phyloP scores from a whole-genome alignment of 1,140 invertebrate species.

The Copidosoma floridanum region DNA sequence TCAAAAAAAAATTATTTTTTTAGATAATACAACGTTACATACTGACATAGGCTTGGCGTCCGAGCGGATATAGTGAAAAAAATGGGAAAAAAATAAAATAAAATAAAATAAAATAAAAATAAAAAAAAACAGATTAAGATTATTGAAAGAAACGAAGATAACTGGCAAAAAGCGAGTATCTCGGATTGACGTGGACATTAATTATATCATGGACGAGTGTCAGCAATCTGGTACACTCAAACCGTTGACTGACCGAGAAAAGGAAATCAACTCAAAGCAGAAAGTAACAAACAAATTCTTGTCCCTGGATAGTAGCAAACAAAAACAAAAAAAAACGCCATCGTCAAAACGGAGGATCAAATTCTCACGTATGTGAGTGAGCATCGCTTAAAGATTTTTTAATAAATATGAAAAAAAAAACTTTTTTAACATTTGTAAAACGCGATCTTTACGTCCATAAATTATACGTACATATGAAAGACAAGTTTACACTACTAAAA shows the following conservation, averaged over 20 bases:
- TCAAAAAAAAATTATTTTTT: background rate
- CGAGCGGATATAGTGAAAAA: slow-evolving; percentile 36
- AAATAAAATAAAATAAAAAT: no score
- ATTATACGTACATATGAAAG: background rate
- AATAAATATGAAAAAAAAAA: no score
- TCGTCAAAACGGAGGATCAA: slow-evolving; percentile 10
- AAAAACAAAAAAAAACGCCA: slow-evolving; percentile 4
- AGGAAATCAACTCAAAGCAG: slow-evolving; percentile 3
- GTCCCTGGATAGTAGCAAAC: background rate
- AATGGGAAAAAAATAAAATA: background rate
- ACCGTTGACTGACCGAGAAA: slow-evolving; percentile 15
- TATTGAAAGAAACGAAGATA: no score
- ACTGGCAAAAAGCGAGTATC: slow-evolving; percentile 4
- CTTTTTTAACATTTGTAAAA: slow-evolving; percentile 11
- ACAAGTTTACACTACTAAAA: no score
- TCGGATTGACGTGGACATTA: slow-evolving; percentile 22
- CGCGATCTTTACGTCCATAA: slow-evolving; percentile 23
- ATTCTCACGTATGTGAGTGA: slow-evolving; percentile 14
- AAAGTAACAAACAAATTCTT: background rate
- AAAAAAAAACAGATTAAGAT: no score
- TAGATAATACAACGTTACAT: slow-evolving; percentile 54
- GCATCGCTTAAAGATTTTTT: background rate
- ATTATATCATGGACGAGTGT: slow-evolving; percentile 37
- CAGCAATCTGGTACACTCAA: slow-evolving; percentile 21
- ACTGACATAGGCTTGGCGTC: slow-evolving; percentile 47